These are phyloP conservation scores for Oasisia sp. DNA, from an alignment of 2,888 invertebrate genomes.

Conservation along the genomic window DNA sequence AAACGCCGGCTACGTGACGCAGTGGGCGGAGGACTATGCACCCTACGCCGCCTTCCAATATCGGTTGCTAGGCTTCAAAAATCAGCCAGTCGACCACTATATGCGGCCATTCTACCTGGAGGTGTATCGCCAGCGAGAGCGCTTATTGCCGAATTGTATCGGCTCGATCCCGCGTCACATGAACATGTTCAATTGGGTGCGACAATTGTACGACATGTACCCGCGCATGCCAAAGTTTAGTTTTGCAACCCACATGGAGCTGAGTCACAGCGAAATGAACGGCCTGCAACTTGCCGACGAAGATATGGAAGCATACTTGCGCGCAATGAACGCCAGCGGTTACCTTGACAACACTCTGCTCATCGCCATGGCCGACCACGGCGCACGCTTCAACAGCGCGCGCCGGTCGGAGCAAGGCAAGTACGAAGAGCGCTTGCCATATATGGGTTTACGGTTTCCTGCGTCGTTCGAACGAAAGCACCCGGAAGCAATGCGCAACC, in stretches of 20 bases:
- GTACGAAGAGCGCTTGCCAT: constrained; percentile 89
- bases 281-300: constrained; percentile 81
- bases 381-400: constrained; percentile 80
- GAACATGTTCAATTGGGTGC: constrained; percentile 65
- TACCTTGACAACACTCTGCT: constrained; percentile 83
- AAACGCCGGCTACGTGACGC: constrained; percentile 71
- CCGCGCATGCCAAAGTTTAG: constrained; percentile 79
- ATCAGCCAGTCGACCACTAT: too few relatives aligned
- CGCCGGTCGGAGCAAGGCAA: constrained; percentile 90
- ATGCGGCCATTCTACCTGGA: too few relatives aligned
- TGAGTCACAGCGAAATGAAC: constrained; percentile 88
- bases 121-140: constrained; percentile 87
- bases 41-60: constrained; percentile 88
- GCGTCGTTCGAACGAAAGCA: constrained; percentile 74
- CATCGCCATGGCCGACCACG: constrained; percentile 93
- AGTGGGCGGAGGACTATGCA: constrained; percentile 88
- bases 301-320: constrained; percentile 73
- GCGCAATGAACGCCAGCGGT: too few relatives aligned
- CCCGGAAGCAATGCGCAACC: constrained; percentile 72
- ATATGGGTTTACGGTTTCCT: constrained; percentile 84
- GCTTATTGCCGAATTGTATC: constrained; percentile 77
- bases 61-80: constrained; percentile 85
- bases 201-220: constrained; percentile 73
- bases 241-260: constrained; percentile 88
- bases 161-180: constrained; percentile 79